Conservation (phyloP, 2,888 invertebrate species). For the Diloba caeruleocephala region DNA sequence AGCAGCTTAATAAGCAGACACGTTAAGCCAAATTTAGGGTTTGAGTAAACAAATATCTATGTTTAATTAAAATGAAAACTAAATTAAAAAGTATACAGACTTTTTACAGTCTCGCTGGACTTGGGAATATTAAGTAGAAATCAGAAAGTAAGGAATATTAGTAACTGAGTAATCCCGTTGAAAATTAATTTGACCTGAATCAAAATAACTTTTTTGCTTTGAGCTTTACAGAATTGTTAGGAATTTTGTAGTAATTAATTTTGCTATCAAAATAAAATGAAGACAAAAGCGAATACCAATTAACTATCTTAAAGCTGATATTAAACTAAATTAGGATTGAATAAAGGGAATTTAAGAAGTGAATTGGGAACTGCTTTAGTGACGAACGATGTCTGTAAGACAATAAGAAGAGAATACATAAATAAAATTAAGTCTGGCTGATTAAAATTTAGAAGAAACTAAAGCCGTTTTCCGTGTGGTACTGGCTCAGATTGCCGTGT, state of each 20-base stretch:
- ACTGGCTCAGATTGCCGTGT: too few relatives aligned
- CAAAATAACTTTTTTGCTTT: constrained; percentile 3
- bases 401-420: constrained; percentile 31
- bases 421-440: constrained; percentile 49
- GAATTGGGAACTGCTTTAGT: constrained; percentile 24
- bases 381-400: constrained; percentile 24
- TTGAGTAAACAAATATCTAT: constrained; percentile 41
- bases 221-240: not conserved
- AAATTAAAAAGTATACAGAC: constrained; percentile 36
- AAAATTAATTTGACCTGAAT: constrained; percentile 14
- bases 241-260: not conserved
- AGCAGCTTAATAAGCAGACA: constrained; percentile 43
- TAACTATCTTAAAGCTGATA: constrained; percentile 1
- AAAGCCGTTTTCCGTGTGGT: not conserved
- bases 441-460: constrained; percentile 44
- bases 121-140: constrained; percentile 27
- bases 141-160: constrained; percentile 29
- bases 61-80: constrained; percentile 54
- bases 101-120: constrained; percentile 33
- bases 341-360: constrained; percentile 26
- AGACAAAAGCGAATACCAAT: constrained; percentile 1
- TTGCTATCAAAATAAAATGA: not conserved
- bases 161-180: constrained; percentile 23
- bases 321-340: constrained; percentile 1
- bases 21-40: constrained; percentile 43